Conservation (phyloP, 1,140 invertebrate genomes). For the Battus philenor region DNA sequence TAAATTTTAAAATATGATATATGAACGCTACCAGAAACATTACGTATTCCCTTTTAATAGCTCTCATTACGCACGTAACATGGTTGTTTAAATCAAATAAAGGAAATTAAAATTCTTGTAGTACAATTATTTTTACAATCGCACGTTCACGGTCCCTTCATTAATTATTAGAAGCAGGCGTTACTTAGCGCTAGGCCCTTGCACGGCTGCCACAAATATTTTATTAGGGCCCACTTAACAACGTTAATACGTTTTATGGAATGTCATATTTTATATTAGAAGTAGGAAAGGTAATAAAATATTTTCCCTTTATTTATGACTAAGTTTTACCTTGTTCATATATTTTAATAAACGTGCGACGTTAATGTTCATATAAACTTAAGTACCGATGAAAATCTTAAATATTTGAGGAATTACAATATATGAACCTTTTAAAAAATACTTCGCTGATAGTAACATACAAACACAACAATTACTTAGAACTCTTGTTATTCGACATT, state of each 20-base stretch:
- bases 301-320: not conserved
- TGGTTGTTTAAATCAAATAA: slow-evolving; percentile 10
- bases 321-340: slow-evolving; percentile 1
- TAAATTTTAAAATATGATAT: no score
- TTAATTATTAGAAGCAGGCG: slow-evolving; percentile 4
- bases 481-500: no score
- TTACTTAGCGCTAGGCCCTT: slow-evolving; percentile 1
- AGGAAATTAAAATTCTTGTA: slow-evolving; percentile 13
- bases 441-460: no score
- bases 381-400: not conserved
- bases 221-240: slow-evolving; percentile 8
- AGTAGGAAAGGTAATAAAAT: slow-evolving; percentile 4
- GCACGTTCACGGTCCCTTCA: not conserved
- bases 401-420: no score
- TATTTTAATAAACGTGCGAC: not conserved
- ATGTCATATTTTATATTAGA: slow-evolving; percentile 10
- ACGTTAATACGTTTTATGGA: slow-evolving; percentile 8
- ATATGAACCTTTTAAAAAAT: no score
- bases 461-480: no score
- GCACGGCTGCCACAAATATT: slow-evolving; percentile 3
- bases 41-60: slow-evolving; percentile 11
- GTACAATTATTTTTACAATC: slow-evolving; percentile 15
- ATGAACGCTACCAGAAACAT: no score
- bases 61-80: slow-evolving; percentile 6
- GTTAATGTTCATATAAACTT: not conserved